phyloP scores from a whole-genome alignment of 2,113 vertebrate genomes.

The Archilochus colubris region DNA sequence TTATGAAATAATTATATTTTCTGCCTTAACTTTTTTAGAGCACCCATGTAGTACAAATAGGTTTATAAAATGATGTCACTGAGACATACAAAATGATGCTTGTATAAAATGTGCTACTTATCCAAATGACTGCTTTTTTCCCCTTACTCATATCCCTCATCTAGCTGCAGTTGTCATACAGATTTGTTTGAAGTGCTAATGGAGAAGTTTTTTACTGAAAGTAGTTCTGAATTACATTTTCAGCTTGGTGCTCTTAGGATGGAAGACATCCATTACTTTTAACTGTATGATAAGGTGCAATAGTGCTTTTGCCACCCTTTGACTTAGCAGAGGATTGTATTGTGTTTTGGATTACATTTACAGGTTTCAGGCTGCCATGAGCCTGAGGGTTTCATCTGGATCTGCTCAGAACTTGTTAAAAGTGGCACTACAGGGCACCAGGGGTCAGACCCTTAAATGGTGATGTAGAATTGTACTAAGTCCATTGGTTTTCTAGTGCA shows the following conservation, averaged over 20 bases:
- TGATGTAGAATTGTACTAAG: not conserved
- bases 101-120: not conserved
- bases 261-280: no score
- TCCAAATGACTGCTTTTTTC: not conserved
- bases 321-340: not conserved
- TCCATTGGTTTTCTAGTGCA: not conserved
- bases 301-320: not conserved
- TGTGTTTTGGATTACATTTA: not conserved
- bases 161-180: not conserved
- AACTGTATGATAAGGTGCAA: not conserved
- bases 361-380: not conserved
- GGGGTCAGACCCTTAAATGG: no score
- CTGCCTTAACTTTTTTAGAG: not conserved
- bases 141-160: not conserved
- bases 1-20: not conserved
- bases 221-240: not conserved
- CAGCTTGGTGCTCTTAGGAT: not conserved
- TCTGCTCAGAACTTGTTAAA: not conserved
- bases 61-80: not conserved
- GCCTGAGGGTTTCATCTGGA: not conserved
- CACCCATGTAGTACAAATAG: not conserved
- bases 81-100: not conserved
- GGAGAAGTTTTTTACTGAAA: not conserved
- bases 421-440: no score
- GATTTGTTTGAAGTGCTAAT: not conserved